phyloP scores from a whole-genome alignment of 2,888 invertebrate genomes.

The Stictocephala bisonia region DNA sequence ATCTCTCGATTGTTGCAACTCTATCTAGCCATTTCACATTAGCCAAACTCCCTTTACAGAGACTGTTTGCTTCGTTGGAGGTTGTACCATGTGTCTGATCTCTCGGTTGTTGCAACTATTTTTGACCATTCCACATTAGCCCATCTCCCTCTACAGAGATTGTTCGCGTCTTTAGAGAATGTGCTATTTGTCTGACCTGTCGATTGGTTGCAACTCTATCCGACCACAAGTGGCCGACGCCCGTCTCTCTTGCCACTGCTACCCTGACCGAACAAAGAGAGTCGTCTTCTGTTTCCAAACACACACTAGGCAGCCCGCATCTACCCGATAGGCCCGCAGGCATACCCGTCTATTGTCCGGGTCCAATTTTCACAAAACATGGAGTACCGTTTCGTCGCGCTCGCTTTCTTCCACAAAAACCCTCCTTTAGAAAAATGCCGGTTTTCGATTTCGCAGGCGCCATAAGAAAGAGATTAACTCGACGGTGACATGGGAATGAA shows the following conservation, averaged over 20 bases:
- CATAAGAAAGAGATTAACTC: conserved; percentile 32
- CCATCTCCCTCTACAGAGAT: too few relatives aligned
- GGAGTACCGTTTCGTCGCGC: conserved; percentile 39
- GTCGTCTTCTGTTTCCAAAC: conserved; percentile 39
- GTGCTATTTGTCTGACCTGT: too few relatives aligned
- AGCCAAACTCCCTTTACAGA: too few relatives aligned
- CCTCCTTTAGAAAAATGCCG: conserved; percentile 15
- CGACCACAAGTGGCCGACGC: not conserved
- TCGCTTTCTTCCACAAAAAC: conserved; percentile 14
- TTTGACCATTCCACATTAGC: too few relatives aligned
- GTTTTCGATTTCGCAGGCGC: conserved; percentile 27
- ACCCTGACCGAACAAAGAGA: not conserved
- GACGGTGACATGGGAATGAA: not conserved
- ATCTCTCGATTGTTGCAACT: too few relatives aligned
- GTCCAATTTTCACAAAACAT: conserved; percentile 14
- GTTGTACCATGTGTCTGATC: too few relatives aligned
- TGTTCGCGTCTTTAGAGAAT: too few relatives aligned
- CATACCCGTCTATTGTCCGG: not conserved
- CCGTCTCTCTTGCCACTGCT: not conserved
- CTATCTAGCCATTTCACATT: too few relatives aligned
- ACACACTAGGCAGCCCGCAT: conserved; percentile 18
- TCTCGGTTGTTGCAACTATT: too few relatives aligned
- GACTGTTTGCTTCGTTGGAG: too few relatives aligned
- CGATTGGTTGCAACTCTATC: too few relatives aligned
- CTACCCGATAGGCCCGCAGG: not conserved